A percentile compares a stretch with the other conserved stretches of the same genome.
phyloP scores from a whole-genome alignment of 2,797 vertebrate species.

The Emydoidea blandingii region DNA sequence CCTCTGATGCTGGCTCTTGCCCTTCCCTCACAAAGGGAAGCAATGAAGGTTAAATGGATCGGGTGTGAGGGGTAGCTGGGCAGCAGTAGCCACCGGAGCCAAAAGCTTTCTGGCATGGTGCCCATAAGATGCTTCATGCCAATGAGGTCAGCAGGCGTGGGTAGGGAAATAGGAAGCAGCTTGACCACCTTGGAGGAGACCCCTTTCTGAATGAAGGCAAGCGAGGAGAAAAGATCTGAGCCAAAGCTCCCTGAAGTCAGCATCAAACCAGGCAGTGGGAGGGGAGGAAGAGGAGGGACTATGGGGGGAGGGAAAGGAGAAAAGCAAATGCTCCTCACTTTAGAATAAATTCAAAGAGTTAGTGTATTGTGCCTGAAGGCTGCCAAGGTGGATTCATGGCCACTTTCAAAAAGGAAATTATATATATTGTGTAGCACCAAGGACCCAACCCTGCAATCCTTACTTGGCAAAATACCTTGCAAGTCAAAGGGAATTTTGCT shows the following conservation, averaged over 20 bases:
- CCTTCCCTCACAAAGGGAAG: not conserved
- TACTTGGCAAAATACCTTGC: not conserved
- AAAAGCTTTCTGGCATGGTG: not conserved
- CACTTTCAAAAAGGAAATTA: not conserved
- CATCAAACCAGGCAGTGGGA: not conserved
- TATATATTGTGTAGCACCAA: not conserved
- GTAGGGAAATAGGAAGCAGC: not conserved
- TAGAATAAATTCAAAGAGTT: not conserved
- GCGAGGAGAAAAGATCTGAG: not conserved
- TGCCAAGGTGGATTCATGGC: not conserved
- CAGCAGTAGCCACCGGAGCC: not conserved
- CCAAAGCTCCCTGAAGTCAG: not conserved
- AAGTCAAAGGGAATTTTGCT: not conserved
- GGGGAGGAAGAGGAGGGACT: not conserved
- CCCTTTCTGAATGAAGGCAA: not conserved
- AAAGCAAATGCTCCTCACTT: not conserved
- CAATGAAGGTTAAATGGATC: not conserved
- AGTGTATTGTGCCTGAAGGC: not conserved
- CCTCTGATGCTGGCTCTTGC: not conserved
- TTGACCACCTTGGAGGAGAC: accelerated
- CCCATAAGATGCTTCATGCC: accelerated
- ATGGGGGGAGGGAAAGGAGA: not conserved
- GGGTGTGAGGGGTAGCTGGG: not conserved
- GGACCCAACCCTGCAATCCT: not conserved
- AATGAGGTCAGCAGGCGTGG: not conserved